Evolutionary conservation across 2,113 vertebrate genomes (phyloP).

Genomic region (Paraplagusia blochii): DNA sequence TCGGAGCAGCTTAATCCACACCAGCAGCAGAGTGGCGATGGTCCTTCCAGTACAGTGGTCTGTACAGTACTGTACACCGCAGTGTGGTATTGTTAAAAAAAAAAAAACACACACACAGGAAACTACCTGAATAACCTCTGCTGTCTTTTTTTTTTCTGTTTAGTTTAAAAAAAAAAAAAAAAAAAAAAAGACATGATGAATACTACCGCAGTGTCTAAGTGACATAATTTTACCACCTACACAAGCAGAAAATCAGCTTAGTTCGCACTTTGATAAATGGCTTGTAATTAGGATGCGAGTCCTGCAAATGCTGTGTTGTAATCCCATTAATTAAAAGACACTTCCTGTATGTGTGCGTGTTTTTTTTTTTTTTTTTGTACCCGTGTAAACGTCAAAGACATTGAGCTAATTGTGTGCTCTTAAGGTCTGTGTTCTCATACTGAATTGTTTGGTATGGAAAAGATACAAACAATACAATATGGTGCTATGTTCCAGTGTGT

Average conservation of each 20-base stretch:
- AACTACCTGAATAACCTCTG: slow-evolving; percentile 33
- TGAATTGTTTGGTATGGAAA: too few relatives aligned
- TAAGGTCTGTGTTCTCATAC: too few relatives aligned
- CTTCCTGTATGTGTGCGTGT: background rate
- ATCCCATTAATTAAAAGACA: background rate
- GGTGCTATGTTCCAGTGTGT: too few relatives aligned
- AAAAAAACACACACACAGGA: slow-evolving; percentile 14
- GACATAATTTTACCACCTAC: slow-evolving; percentile 36
- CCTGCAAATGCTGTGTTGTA: background rate
- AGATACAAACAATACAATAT: too few relatives aligned
- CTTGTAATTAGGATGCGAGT: slow-evolving; percentile 33
- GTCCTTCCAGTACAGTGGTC: slow-evolving; percentile 49
- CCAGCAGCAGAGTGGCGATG: slow-evolving; percentile 17
- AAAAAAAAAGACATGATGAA: slow-evolving; percentile 51
- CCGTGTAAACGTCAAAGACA: background rate
- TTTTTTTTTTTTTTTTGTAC: background rate
- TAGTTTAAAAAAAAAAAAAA: background rate
- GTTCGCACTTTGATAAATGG: slow-evolving; percentile 54
- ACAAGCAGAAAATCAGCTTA: slow-evolving; percentile 64
- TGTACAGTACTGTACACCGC: slow-evolving; percentile 16
- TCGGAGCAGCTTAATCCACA: slow-evolving; percentile 35
- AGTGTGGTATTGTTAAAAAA: too few relatives aligned
- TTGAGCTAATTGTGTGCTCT: too few relatives aligned
- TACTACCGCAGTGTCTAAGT: slow-evolving; percentile 25
- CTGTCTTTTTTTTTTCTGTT: background rate